These are phyloP conservation scores for Sebastes hopkinsi DNA, from an alignment of 2,797 vertebrate species.

Conservation along the genomic window DNA sequence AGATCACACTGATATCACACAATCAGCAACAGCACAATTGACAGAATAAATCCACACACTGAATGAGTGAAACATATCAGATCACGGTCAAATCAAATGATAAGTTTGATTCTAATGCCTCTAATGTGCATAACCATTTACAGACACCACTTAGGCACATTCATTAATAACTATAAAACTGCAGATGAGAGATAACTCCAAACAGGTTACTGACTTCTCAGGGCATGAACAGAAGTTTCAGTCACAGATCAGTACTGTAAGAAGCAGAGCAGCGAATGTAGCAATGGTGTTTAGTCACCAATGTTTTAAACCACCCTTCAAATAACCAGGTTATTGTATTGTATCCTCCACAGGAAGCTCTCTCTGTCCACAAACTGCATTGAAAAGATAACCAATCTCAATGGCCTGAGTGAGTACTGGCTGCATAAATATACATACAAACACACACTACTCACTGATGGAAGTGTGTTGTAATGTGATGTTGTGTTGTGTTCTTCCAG, in stretches of 20 bases:
- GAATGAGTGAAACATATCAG: neutral
- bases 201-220: neutral
- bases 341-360: conserved; percentile 85
- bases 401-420: conserved; percentile 91
- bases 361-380: conserved; percentile 98
- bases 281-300: neutral
- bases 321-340: neutral
- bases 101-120: no score
- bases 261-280: neutral
- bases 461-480: neutral
- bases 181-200: neutral
- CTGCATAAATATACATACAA: neutral
- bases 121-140: neutral
- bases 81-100: no score
- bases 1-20: no score
- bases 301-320: neutral
- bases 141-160: neutral
- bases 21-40: neutral
- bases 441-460: neutral
- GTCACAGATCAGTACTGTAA: neutral
- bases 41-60: neutral
- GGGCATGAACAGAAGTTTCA: neutral
- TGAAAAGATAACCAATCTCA: conserved; percentile 96
- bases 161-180: neutral
- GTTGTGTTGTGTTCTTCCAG: conserved; percentile 69